Percentiles rank a stretch among this genome's conserved stretches.
phyloP scores from a whole-genome alignment of 2,888 invertebrate genomes.

The Lobophora halterata region DNA sequence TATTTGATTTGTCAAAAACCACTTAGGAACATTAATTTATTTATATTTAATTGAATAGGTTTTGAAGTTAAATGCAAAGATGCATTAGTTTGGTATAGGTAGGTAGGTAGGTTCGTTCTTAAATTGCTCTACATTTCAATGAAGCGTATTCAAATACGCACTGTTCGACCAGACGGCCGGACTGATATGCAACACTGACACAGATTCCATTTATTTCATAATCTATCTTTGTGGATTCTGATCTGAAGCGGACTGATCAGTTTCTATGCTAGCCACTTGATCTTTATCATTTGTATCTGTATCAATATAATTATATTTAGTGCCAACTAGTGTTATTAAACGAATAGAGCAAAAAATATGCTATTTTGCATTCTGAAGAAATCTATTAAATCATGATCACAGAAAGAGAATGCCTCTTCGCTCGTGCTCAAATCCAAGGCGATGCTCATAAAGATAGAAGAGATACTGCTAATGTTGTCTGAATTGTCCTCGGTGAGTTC shows the following conservation, averaged over 20 bases:
- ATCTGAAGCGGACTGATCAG: slow-evolving; percentile 20
- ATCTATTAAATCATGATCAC: slow-evolving; percentile 42
- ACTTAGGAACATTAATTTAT: no score
- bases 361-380: slow-evolving; percentile 17
- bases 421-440: slow-evolving; percentile 63
- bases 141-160: slow-evolving; percentile 42
- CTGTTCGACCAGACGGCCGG: slow-evolving; percentile 36
- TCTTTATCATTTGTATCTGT: no score
- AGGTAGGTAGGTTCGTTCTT: no score
- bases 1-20: no score
- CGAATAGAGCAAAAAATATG: no score
- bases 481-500: slow-evolving; percentile 59
- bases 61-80: no score
- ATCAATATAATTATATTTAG: no score
- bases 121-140: slow-evolving; percentile 38
- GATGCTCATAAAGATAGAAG: slow-evolving; percentile 61
- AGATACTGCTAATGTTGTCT: slow-evolving; percentile 57
- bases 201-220: slow-evolving; percentile 29
- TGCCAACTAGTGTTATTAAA: no score
- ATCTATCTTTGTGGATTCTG: slow-evolving; percentile 1
- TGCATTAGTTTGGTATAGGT: no score
- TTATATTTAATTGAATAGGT: no score
- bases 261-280: no score
- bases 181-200: slow-evolving; percentile 25
- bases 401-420: slow-evolving; percentile 63